These are phyloP conservation scores for Drosophila fuyamai DNA, from an alignment of 1,140 invertebrate species.

Conservation along the genomic window DNA sequence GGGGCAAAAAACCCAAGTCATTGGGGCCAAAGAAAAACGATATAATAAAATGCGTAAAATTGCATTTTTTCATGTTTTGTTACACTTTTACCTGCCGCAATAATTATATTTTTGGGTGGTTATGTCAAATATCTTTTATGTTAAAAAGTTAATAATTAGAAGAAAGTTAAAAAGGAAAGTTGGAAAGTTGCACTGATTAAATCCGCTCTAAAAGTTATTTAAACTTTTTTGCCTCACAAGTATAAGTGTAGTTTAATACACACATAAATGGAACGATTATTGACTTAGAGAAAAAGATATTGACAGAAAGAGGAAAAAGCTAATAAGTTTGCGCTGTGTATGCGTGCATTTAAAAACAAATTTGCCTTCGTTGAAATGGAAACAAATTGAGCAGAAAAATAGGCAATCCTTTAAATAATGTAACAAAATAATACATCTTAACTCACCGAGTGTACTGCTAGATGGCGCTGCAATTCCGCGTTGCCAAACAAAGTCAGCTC, in stretches of 20 bases:
- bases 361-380: no score
- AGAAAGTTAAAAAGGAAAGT: background rate
- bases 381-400: background rate
- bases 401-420: background rate
- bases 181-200: no score
- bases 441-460: conserved; percentile 83
- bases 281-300: no score
- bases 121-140: no score
- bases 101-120: conserved; percentile 10
- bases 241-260: no score
- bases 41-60: conserved; percentile 66
- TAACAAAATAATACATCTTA: background rate
- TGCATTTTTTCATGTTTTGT: conserved; percentile 39
- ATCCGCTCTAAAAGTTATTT: no score
- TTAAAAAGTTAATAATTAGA: no score
- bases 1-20: conserved; percentile 56
- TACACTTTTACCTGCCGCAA: conserved; percentile 59
- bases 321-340: no score
- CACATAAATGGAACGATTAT: no score
- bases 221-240: no score
- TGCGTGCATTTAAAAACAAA: no score
- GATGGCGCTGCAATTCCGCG: conserved; percentile 75
- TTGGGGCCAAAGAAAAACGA: conserved; percentile 37
- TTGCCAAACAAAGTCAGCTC: conserved; percentile 66
- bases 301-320: no score